Evolutionary conservation across 1,140 invertebrate species (phyloP), one percentile per base, ranked within the genome.

Genomic region (Branchinecta lynchi): DNA sequence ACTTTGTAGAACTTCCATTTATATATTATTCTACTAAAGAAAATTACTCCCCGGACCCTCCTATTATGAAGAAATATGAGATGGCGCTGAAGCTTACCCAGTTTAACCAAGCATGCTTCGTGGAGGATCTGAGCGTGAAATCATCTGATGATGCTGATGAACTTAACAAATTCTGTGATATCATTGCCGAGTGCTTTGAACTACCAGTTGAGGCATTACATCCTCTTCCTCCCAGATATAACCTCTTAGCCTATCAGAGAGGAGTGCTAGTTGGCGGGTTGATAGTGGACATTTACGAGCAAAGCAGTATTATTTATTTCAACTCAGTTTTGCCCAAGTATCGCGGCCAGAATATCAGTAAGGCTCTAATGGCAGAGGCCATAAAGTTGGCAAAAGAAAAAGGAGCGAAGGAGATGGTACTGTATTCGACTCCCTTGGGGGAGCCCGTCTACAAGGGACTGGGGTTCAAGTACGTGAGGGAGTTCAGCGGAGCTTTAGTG

Each of bases 241-340:
- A 60, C 17, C 12, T 60, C 17, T 20, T 60, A 12, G 51, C 12
- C 51, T 60, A 60, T 60, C 51, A 60, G 51, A 12, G 51, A 15
- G 51, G 51, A 60, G 12, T 15, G 12, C 17, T 60, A 60, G 51
- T 20, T 3, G 51, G 51, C 12, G 51, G 51, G 12, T 3, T 60
- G 12, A 20, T 60, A 60, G 12, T 12, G 12, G 17, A 12, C 12
- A 20, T 60, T 60, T 15, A 15, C 17, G 51, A 20, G 12, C 12
- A 60, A 60, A 60, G 51, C 17, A 60, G 51, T 60, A 60, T 60
- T 60, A 60, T 60, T 15, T 60, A 60, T 6, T 60, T 60, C 17
- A 60, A 60, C 17, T 60, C 51, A 60, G 51, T 60, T 12, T 20
- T 60, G 17, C 51, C 51, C 12, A 60, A 60, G 6, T 60, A 60